Evolutionary conservation across 2,797 vertebrate genomes (phyloP).

Genomic region (Huso huso): DNA sequence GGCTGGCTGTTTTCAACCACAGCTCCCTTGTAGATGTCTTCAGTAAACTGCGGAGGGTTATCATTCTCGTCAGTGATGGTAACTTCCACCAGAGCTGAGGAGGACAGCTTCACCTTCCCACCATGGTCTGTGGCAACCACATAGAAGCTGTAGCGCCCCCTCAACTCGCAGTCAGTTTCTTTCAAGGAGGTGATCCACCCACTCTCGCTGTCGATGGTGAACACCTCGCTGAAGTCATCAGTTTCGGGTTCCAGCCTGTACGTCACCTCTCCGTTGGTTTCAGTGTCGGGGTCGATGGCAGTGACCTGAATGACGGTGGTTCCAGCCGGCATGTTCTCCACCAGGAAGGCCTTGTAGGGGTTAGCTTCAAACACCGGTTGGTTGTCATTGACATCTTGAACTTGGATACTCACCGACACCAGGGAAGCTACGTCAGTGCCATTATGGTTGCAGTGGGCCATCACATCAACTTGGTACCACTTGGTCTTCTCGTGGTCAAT

Average conservation of each 20-base stretch:
- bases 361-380: constrained; percentile 86
- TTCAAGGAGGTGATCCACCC: constrained; percentile 84
- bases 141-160: constrained; percentile 67
- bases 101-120: constrained; percentile 73
- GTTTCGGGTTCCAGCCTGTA: constrained; percentile 71
- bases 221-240: constrained; percentile 55
- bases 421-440: constrained; percentile 78
- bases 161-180: constrained; percentile 75
- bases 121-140: constrained; percentile 88
- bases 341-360: constrained; percentile 82
- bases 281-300: constrained; percentile 86
- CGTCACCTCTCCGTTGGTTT: constrained; percentile 80
- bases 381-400: constrained; percentile 94
- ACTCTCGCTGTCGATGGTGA: constrained; percentile 76
- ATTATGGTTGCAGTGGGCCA: constrained; percentile 80
- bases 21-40: constrained; percentile 73
- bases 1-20: constrained; percentile 76
- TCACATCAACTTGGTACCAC: constrained; percentile 89
- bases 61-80: constrained; percentile 90
- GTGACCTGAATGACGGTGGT: constrained; percentile 93
- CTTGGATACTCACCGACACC: constrained; percentile 86
- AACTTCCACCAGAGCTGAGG: constrained; percentile 82
- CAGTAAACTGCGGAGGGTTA: constrained; percentile 78
- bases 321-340: constrained; percentile 88
- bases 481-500: constrained; percentile 91